Base-by-base conservation (phyloP, 1,140 invertebrate species). In the Venturia canescens region DNA sequence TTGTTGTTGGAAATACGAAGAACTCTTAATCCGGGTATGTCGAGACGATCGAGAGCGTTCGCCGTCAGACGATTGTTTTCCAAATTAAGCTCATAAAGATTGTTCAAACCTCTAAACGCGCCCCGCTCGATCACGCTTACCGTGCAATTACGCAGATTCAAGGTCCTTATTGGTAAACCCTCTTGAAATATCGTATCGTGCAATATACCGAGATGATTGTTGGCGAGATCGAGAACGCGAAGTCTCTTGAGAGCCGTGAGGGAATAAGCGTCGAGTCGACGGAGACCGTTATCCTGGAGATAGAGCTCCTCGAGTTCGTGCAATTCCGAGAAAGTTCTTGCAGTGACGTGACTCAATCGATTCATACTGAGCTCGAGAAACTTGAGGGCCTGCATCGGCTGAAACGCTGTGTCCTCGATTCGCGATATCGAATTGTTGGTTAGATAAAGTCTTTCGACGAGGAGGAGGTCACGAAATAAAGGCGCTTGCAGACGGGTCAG, bases 361-460 rank as follows among this genome's bases (percentile, higher is more conserved):
- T 97, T 97, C 84, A 94, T 93, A 86, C 96, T 97, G 63, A 97
- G 86, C 84, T 97, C 96, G 74, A 98, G 92, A 86, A 95, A 97
- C 84, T 95, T 95, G 27, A 98, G 89, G 38, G 94, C 94, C 83
- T 94, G 94, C 92, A 98, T 94, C 6, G 94, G 94, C 83, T 93
- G 93, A 88, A 98, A 98, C 15, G 96, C 94, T 26, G 94, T 94
- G 86, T 96, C 94, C 88, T 97, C 96, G 84, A 98, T 97, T 63
- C 93, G 92, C 15, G 94, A 93, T 84, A 98, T 97, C 16, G 93
- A 94, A 90, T 98, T 98, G 85, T 98, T 96, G 71, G 95, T 96
- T 77, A 98, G 89, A 90, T 97, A 97, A 4, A 98, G 91, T 72
- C 96, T 93, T 86, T 97, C 95, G 63, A 97, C 94, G 50, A 95